Evolutionary conservation across 1,140 invertebrate genomes (phyloP), one percentile per base, ranked within the genome.

Genomic region (Pseudobourletiella spinata): DNA sequence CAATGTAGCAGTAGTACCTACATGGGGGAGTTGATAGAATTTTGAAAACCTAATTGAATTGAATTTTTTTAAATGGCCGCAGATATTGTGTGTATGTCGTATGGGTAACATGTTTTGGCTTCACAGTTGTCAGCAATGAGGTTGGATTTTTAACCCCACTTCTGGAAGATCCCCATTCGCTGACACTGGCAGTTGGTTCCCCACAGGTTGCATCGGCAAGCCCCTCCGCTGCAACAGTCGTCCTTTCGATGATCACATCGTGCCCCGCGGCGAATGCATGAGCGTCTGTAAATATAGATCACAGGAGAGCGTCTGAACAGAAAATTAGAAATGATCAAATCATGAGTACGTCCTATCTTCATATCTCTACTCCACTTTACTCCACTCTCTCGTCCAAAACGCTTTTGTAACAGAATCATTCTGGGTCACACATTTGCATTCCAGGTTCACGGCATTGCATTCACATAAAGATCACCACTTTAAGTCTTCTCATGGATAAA

Each of bases 151-250:
- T 61, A 70, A 69, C 88, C 88, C 88, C 88, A 90, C 76, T 89
- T 88, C 74, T 92, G 89, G 80, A 93, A 91, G 68, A 93, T 81
- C 42, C 89, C 89, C 81, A 87, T 84, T 65, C 89, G 82, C 75
- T 91, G 88, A 76, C 89, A 93, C 68, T 86, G 82, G 75, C 89
- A 93, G 77, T 92, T 93, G 69, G 86, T 84, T 24, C 89, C 89
- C 89, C 89, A 93, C 3, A 92, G 79, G 76, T 91, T 92, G 80
- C 90, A 92, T 39, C 89, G 81, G 78, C 89, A 93, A 24, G 87
- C 85, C 63, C 86, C 86, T 70, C 84, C 87, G 76, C 85, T 84
- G 79, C 89, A 92, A 79, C 89, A 92, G 74, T 89, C 88, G 51
- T 86, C 85, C 0, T 86, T 86, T 48, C 88, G 79, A 74, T 89